Evolutionary conservation across 2,888 invertebrate species (phyloP), one percentile per base, ranked within the genome.

Genomic region (Hirtodrosophila cameraria): DNA sequence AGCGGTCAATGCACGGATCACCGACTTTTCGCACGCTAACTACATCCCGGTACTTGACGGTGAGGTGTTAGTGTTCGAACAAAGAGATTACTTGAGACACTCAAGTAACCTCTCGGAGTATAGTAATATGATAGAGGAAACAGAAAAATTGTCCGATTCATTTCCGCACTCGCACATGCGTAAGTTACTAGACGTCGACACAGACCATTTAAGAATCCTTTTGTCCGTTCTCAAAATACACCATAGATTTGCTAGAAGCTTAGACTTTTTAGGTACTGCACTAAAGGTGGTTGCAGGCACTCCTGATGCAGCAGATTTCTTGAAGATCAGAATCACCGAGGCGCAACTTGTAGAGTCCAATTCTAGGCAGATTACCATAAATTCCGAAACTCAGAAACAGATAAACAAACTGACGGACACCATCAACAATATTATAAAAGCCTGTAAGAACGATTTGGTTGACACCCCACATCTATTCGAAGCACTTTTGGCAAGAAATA

Each of bases 41-140:
- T 53, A 45, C 53, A 54, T 54, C 2, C 45, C 45, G 4, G 38
- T 54, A 1, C 0, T 45, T 16, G 45, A 54, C 23, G 45, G 53
- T 2, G 15, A 53, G 3, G 53, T 38, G 3, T 3, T 38, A 9
- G 28, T 53, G 11, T 53, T 28, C 16, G 30, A 53, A 8, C 53
- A 42, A 15, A n/a, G 18, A 2, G 6, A 9, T 18, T 42, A 30
- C 8, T 42, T 42, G 11, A 42, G 42, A 4, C 42, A 42, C 16
- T 18, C 42, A 8, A 42, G 18, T 18, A 42, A 42, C 23, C 5
- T 39, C 7, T 23, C 38, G 2, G 20, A 48, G 16, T 48, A 27
- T 13, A 1, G 13, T 25, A 30, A 8, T 20, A 18, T 39, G 23
- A 6, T 13, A 12, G 23, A 50, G 5, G 38, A 39, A 9, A 39